phyloP scores from a whole-genome alignment of 2,797 vertebrate genomes.

The Pelodytes ibericus region DNA sequence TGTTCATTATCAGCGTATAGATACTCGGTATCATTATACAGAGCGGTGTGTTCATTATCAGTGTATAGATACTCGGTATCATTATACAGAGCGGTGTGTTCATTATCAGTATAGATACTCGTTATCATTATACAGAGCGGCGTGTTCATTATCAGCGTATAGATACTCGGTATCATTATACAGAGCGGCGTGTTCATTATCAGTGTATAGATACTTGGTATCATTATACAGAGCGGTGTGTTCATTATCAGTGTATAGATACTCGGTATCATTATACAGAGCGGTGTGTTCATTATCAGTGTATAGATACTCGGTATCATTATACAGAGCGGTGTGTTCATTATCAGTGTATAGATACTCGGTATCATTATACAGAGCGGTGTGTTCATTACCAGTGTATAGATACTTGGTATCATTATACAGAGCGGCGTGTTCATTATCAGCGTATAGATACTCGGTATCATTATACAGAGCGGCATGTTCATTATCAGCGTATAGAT shows the following conservation, averaged over 20 bases:
- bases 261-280: conserved; percentile 7
- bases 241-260: background rate
- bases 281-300: background rate
- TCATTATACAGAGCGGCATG: background rate
- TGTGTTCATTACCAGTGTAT: background rate
- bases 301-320: conserved; percentile 8
- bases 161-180: too few relatives aligned
- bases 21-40: conserved; percentile 6
- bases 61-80: too few relatives aligned
- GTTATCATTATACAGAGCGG: background rate
- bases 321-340: too few relatives aligned
- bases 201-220: background rate
- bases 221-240: background rate
- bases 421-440: too few relatives aligned
- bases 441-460: conserved; percentile 5
- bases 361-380: background rate
- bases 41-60: background rate
- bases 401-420: conserved; percentile 8
- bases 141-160: background rate
- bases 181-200: background rate
- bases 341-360: conserved; percentile 7
- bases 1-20: conserved; percentile 3
- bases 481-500: background rate
- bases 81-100: too few relatives aligned
- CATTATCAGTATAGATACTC: conserved; percentile 10